phyloP scores from a whole-genome alignment of 2,113 vertebrate genomes.

The Mugil cephalus region DNA sequence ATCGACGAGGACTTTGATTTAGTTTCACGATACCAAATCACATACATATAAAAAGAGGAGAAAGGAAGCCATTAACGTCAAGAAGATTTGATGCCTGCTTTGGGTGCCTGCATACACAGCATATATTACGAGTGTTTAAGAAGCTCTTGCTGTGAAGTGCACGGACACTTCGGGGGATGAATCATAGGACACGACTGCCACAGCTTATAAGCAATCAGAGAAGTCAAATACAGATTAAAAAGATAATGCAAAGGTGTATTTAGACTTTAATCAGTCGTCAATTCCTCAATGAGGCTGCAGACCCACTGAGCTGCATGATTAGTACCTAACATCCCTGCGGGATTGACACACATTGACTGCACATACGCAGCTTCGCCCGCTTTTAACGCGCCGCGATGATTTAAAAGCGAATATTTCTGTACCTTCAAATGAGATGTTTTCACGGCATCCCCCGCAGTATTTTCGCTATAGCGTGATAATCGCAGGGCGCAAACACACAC shows the following conservation, averaged over 20 bases:
- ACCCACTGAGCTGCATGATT: no score
- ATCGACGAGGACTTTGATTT: no score
- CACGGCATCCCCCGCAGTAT: neutral
- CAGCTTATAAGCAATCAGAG: neutral
- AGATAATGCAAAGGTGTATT: neutral
- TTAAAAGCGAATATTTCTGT: neutral
- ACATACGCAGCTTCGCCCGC: neutral
- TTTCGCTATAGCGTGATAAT: slow-evolving; percentile 33
- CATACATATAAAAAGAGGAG: no score
- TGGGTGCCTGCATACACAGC: no score
- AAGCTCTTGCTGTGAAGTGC: no score
- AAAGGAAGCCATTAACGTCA: no score
- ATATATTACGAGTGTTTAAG: no score
- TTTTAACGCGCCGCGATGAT: neutral
- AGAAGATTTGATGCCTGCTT: no score
- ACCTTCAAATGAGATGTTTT: neutral
- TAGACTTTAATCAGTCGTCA: neutral
- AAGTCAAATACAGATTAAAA: neutral
- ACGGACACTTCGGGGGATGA: neutral
- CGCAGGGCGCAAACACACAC: slow-evolving; percentile 9
- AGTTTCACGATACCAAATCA: no score
- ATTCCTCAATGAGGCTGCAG: no score
- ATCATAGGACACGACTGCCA: neutral
- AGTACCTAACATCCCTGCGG: no score
- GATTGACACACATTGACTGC: neutral